These are phyloP conservation scores for Haemorhous mexicanus DNA, from an alignment of 2,113 vertebrate genomes.

Conservation along the genomic window DNA sequence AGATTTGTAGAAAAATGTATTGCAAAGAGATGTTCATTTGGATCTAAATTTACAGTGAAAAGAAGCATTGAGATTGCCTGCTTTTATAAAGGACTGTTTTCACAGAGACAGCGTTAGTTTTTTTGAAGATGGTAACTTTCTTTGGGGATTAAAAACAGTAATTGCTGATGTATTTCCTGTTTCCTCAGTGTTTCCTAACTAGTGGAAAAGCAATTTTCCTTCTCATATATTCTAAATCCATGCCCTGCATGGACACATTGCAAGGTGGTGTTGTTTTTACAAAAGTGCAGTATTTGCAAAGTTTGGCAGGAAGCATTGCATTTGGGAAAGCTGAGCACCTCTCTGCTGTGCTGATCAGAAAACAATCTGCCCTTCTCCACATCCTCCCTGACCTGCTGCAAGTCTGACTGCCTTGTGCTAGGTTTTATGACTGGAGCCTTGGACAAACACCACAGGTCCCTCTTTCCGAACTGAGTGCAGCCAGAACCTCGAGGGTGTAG, in stretches of 20 bases:
- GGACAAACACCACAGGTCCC: not conserved
- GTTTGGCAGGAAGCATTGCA: not conserved
- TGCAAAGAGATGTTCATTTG: not conserved
- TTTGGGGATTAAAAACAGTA: not conserved
- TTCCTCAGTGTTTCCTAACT: not conserved
- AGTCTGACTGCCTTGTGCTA: not conserved
- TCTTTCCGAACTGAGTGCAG: not conserved
- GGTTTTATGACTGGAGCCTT: not conserved
- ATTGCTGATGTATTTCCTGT: not conserved
- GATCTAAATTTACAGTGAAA: not conserved
- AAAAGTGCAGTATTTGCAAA: not conserved
- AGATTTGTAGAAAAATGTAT: not conserved
- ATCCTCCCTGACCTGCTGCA: not conserved
- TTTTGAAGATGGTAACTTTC: not conserved
- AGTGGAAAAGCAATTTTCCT: not conserved
- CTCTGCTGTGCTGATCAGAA: not conserved
- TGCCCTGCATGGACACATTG: accelerated
- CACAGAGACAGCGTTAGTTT: not conserved
- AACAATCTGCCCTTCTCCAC: not conserved
- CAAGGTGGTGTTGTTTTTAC: not conserved
- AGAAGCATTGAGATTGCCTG: not conserved
- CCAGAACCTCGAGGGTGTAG: not conserved
- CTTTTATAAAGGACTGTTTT: not conserved
- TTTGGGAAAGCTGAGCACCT: not conserved
- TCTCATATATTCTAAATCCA: not conserved